Evolutionary conservation across 1,140 invertebrate species (phyloP), one percentile per base, ranked within the genome.

Genomic region (Bombus sylvicola): DNA sequence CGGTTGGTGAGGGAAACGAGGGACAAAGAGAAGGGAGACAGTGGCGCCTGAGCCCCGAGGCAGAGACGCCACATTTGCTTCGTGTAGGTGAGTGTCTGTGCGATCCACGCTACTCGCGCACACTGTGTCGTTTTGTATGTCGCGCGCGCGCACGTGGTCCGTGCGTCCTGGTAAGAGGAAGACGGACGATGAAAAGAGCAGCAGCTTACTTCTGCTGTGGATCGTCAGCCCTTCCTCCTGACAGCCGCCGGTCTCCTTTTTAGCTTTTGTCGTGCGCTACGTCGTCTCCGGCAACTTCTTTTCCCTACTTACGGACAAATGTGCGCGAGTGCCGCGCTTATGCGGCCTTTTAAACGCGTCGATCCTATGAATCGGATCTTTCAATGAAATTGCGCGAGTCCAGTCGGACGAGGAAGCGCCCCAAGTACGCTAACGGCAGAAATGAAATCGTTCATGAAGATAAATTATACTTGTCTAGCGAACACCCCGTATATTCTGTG

Each of bases 31-130:
- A 72, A 83, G 88, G 77, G 83, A 86, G 74, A 89, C 83, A 88
- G 85, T 93, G 92, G 92, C 93, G 92, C 92, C 92, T 92, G 86
- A 86, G 86, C 77, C 89, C 88, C 77, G 86, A 84, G 89, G 88
- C 91, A 85, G 87, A 91, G 88, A 92, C 92, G 92, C 91, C 91
- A 87, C 75, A 66, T 68, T 53, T 39, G 12, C 28, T 6, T 28
- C 12, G 71, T 81, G 84, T 72, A 47, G 34, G 84, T 85, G 84
- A 81, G 9, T 41, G 79, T 85, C 84, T 74, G 79, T 85, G 84
- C 10, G 18, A 31, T 13, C 18, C 88, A 53, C 68, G 39, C 22
- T 73, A 39, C n/a, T 39, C 66, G 28, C 57, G 25, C 81, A 79
- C 59, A 34, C 41, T 15, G 2, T 8, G 22, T 9, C 39, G 25